These are phyloP conservation scores for Alethe diademata DNA, from an alignment of 2,113 vertebrate species.

Conservation along the genomic window DNA sequence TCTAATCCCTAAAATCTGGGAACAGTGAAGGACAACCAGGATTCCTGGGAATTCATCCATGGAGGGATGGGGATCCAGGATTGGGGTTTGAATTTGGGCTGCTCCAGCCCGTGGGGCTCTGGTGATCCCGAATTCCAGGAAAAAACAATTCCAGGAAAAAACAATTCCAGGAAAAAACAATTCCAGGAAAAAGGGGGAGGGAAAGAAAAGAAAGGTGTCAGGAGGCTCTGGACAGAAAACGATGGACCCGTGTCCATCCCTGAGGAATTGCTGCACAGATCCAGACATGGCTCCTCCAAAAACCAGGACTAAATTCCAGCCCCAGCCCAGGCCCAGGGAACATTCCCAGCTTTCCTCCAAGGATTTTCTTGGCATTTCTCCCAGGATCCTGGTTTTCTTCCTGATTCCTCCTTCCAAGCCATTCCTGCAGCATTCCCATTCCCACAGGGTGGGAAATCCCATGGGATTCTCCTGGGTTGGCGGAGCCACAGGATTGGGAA, in stretches of 20 bases:
- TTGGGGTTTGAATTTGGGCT: not conserved
- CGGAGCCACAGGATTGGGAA: accelerated
- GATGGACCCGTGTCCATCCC: not conserved
- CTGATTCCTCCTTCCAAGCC: accelerated
- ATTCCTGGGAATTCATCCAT: not conserved
- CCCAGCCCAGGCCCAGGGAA: not conserved
- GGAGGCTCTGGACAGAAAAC: too few relatives aligned
- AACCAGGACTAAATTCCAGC: not conserved
- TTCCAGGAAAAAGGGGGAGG: not conserved
- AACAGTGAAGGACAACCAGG: not conserved
- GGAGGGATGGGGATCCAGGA: not conserved
- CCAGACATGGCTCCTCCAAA: not conserved
- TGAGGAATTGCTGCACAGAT: not conserved
- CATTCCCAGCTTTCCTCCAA: not conserved
- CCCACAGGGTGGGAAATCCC: not conserved
- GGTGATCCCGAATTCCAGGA: not conserved
- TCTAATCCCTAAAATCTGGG: not conserved
- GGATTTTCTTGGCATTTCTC: not conserved
- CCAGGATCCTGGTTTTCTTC: not conserved
- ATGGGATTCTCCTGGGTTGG: not conserved
- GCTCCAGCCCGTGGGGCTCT: not conserved
- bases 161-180: not conserved
- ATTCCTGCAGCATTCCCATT: not conserved
- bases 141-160: not conserved
- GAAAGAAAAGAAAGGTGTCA: not conserved